Evolutionary conservation across 2,888 invertebrate species (phyloP).

Genomic region (Epsilonema sp.): DNA sequence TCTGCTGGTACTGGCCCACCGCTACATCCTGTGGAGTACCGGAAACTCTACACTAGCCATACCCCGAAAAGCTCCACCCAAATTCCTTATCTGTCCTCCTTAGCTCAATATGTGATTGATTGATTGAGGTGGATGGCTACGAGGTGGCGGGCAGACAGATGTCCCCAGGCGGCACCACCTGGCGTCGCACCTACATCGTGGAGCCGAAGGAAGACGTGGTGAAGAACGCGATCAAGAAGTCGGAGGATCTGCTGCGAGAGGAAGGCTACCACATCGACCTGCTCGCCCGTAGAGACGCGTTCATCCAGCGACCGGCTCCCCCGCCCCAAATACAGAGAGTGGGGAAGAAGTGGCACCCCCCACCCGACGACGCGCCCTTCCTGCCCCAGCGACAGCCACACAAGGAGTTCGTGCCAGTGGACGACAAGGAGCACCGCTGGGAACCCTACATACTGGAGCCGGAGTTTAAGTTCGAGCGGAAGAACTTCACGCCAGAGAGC

Average conservation of each 20-base stretch:
- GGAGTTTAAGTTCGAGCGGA: constrained; percentile 21
- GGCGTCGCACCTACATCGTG: constrained; percentile 20
- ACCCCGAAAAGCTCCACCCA: too few species aligned
- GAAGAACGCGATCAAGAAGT: constrained; percentile 24
- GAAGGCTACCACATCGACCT: constrained; percentile 25
- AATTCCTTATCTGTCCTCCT: too few species aligned
- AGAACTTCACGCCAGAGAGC: constrained; percentile 22
- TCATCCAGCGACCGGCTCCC: constrained; percentile 21
- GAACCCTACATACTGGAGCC: constrained; percentile 22
- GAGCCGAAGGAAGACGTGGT: constrained; percentile 13
- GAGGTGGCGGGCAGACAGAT: too few species aligned
- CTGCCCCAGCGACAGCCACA: constrained; percentile 8
- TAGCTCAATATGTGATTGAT: too few species aligned
- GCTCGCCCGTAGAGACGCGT: constrained; percentile 19
- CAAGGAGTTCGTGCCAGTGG: constrained; percentile 6
- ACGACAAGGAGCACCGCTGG: constrained; percentile 22
- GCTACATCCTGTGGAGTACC: too few species aligned
- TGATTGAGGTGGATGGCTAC: too few species aligned
- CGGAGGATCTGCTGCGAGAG: constrained; percentile 22
- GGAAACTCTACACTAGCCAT: too few species aligned
- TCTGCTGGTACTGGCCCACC: too few species aligned
- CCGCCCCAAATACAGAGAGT: constrained; percentile 16
- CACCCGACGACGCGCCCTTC: constrained; percentile 24
- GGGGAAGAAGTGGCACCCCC: constrained; percentile 27
- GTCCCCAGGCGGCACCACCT: constrained; percentile 12